Conservation (phyloP, 2,113 vertebrate genomes). For the Gopherus flavomarginatus region DNA sequence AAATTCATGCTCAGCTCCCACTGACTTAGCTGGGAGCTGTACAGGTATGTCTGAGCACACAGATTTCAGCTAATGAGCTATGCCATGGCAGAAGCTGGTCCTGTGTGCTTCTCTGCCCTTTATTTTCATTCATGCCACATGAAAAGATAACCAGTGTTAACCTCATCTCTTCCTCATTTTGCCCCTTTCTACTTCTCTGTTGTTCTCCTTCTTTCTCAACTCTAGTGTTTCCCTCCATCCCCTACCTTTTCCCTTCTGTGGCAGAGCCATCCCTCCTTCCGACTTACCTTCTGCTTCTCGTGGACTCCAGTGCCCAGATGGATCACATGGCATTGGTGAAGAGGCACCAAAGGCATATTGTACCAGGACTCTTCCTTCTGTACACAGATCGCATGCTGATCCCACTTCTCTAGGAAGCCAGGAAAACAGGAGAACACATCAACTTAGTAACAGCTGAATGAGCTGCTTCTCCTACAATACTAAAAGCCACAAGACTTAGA, state of each 20-base stretch:
- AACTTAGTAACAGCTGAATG: constrained; percentile 90
- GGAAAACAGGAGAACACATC: constrained; percentile 87
- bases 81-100: background rate
- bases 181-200: constrained; percentile 55
- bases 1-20: constrained; percentile 78
- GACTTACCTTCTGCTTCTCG: constrained; percentile 95
- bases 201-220: background rate
- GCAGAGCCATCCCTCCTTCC: fast-evolving
- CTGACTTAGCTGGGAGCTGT: constrained; percentile 72
- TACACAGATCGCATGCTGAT: constrained; percentile 96
- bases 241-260: background rate
- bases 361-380: constrained; percentile 89
- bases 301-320: constrained; percentile 97
- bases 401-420: constrained; percentile 99
- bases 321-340: constrained; percentile 93
- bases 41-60: background rate
- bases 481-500: constrained; percentile 44
- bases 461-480: constrained; percentile 35
- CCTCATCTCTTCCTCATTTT: constrained; percentile 23
- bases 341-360: constrained; percentile 95
- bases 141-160: background rate
- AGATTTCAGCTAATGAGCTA: background rate
- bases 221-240: background rate
- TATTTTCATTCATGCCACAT: fast-evolving
- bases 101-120: background rate